Evolutionary conservation across 2,797 vertebrate species (phyloP).

Genomic region (Pantherophis alleghaniensis): DNA sequence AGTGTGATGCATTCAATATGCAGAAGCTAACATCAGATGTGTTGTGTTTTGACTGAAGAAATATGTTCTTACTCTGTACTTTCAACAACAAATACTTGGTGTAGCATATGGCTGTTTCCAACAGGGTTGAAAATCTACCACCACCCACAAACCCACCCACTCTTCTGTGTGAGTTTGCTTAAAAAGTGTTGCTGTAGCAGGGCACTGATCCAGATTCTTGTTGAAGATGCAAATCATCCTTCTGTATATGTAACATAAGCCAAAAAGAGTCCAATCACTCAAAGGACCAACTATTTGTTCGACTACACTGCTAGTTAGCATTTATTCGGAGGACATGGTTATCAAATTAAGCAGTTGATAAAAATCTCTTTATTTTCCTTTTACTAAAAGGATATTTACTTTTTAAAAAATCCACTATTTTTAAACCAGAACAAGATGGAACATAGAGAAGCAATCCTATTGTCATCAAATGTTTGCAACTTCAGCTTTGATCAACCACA

Average conservation of each 20-base stretch:
- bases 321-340: not conserved
- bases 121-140: constrained; percentile 13
- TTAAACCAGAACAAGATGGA: not conserved
- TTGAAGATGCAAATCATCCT: not conserved
- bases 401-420: not conserved
- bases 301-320: not conserved
- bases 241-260: not conserved
- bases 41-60: constrained; percentile 1
- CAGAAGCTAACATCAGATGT: not conserved
- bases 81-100: not conserved
- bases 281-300: not conserved
- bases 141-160: constrained; percentile 6
- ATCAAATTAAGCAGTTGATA: not conserved
- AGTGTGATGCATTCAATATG: too few species aligned
- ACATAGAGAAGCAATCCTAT: not conserved
- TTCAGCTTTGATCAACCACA: not conserved
- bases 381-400: too few species aligned
- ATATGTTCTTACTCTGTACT: constrained; percentile 7
- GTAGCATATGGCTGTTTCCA: constrained; percentile 10
- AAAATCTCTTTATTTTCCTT: not conserved
- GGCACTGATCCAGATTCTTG: not conserved
- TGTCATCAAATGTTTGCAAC: not conserved
- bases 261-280: not conserved
- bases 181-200: not conserved
- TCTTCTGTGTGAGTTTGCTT: not conserved